Base-by-base conservation (phyloP, 2,113 vertebrate species). In the Cairina moschata region DNA sequence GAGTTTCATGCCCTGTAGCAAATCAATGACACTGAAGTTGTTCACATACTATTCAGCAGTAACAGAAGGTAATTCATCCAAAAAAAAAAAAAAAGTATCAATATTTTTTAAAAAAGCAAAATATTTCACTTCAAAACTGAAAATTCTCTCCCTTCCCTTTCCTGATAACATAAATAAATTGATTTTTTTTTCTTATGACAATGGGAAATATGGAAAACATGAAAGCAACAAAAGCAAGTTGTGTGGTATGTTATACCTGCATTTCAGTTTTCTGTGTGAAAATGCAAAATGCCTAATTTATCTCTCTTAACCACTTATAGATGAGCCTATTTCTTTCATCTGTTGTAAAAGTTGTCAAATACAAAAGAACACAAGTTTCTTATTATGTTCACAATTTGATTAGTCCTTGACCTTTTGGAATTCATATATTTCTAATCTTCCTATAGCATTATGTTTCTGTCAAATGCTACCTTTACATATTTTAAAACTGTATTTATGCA, bases 401-500 rank as follows among this genome's bases (percentile, higher is more conserved):
- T 87, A 91, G 54, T 86, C 91, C 38, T 89, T 72, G 32, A 79
- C 86, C 40, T 86, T 92, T 76, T 48, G 25, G 40, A 84, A 79
- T 85, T 93, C 31, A 28, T 52, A 8, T 36, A 50, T 79, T 26
- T 73, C 71, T 87, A 20, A 87, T 79, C 38, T 94, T 84, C 48
- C 17, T 54, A 2, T 11, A 32, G 20, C 42, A 10, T 34, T 88
- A 3, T 8, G 72, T n/a, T 5, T 11, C 6, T 75, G 46, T 75
- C 32, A 84, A 78, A 79, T 22, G 14, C 22, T 76, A 25, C 26
- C 44, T 55, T 73, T 44, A 50, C 8, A 0, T 40, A 73, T 79
- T 91, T 90, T 63, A 83, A 74, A 87, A 36, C 31, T 63, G 36
- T 34, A 32, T 59, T 87, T 80, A 36, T 7, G 8, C 69, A 80